Evolutionary conservation across 1,140 invertebrate genomes (phyloP).

Genomic region (Procambarus clarkii): DNA sequence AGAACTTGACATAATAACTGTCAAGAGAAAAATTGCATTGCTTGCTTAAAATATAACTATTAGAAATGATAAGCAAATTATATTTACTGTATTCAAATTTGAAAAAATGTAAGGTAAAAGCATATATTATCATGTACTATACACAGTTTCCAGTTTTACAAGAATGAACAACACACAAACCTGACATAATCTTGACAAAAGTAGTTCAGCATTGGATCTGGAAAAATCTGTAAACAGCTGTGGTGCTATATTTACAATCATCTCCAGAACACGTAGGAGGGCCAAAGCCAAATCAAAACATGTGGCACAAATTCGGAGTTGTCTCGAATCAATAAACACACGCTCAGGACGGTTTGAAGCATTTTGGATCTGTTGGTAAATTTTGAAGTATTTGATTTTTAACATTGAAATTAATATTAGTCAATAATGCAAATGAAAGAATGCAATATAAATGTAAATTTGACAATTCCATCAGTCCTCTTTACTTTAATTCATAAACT

Average conservation of each 20-base stretch:
- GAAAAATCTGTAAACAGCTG: constrained; percentile 81
- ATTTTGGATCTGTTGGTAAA: constrained; percentile 80
- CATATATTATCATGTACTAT: no score
- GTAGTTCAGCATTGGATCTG: constrained; percentile 80
- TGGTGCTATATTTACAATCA: constrained; percentile 83
- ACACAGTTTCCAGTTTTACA: no score
- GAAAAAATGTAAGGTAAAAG: no score
- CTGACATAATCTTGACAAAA: constrained; percentile 83
- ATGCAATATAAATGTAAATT: no score
- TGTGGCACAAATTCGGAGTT: constrained; percentile 89
- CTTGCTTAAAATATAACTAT: no score
- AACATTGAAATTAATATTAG: no score
- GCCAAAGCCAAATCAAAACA: constrained; percentile 86
- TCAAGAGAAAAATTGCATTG: constrained; percentile 31
- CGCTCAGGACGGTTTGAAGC: constrained; percentile 76
- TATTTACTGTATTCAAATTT: no score
- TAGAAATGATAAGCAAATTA: no score
- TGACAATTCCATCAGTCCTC: no score
- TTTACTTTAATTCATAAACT: no score
- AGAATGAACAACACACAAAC: constrained; percentile 74
- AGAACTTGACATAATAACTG: constrained; percentile 84
- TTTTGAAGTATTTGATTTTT: no score
- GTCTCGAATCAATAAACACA: constrained; percentile 84
- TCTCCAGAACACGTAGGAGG: constrained; percentile 86
- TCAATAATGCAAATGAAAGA: no score